These are phyloP conservation scores for Myathropa florea DNA, from an alignment of 2,888 invertebrate genomes.

Conservation along the genomic window DNA sequence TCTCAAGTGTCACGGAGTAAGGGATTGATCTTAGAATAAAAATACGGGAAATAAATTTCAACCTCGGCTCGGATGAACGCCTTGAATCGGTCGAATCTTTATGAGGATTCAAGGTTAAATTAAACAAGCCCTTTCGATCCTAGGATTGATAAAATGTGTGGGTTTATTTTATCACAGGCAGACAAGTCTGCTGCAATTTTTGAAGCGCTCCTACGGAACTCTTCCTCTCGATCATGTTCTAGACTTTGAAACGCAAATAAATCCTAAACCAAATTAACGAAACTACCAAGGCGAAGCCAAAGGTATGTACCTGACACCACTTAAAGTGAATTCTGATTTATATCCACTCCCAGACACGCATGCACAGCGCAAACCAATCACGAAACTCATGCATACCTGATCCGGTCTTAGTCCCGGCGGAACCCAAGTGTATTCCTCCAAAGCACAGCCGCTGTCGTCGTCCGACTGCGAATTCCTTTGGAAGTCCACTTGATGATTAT, in stretches of 20 bases:
- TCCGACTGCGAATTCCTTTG: conserved; percentile 96
- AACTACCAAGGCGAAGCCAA: not conserved
- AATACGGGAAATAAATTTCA: no score
- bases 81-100: no score
- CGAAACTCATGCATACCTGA: conserved; percentile 85
- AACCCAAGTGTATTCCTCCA: conserved; percentile 99
- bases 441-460: conserved; percentile 98
- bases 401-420: conserved; percentile 97
- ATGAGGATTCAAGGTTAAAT: not conserved
- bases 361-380: conserved; percentile 1
- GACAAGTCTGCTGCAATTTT: not conserved
- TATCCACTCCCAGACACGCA: not conserved
- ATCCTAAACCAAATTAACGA: not conserved
- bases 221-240: not conserved
- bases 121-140: not conserved
- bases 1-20: no score
- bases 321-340: conserved; percentile 20
- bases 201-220: not conserved
- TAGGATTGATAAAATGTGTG: not conserved
- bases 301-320: not conserved
- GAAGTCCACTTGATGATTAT: conserved; percentile 83
- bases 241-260: not conserved
- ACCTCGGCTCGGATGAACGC: no score
- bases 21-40: no score
- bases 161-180: not conserved